phyloP scores from a whole-genome alignment of 2,888 invertebrate species.

The Halictus ligatus region DNA sequence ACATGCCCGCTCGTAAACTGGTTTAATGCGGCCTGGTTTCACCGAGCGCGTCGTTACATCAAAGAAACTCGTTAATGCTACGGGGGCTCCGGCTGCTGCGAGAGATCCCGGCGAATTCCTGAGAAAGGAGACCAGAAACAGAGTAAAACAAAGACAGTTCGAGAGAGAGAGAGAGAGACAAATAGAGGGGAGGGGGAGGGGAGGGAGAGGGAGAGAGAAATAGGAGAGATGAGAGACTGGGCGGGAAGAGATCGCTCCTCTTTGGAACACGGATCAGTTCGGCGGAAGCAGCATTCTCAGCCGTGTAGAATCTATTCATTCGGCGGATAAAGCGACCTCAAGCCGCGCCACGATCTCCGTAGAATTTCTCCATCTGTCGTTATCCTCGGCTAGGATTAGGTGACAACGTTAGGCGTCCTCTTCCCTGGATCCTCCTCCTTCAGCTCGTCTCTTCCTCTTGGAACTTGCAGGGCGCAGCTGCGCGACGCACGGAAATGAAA shows the following conservation, averaged over 20 bases:
- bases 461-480: background rate
- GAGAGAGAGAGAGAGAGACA: background rate
- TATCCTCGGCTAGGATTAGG: background rate
- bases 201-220: background rate
- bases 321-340: background rate
- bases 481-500: background rate
- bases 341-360: background rate
- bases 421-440: background rate
- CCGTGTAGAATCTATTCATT: background rate
- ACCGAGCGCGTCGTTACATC: background rate
- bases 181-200: background rate
- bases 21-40: slow-evolving; percentile 22
- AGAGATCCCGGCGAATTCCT: background rate
- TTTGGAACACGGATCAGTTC: background rate
- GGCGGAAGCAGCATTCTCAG: background rate
- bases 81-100: background rate
- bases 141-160: background rate
- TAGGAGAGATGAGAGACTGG: background rate
- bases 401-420: background rate
- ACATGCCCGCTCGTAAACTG: slow-evolving; percentile 32
- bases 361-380: background rate
- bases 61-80: slow-evolving; percentile 47
- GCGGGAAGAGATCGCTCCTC: background rate
- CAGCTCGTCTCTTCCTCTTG: background rate
- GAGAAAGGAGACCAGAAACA: background rate